These are phyloP conservation scores for Ligdia adustata DNA, from an alignment of 2,888 invertebrate species.

Conservation along the genomic window DNA sequence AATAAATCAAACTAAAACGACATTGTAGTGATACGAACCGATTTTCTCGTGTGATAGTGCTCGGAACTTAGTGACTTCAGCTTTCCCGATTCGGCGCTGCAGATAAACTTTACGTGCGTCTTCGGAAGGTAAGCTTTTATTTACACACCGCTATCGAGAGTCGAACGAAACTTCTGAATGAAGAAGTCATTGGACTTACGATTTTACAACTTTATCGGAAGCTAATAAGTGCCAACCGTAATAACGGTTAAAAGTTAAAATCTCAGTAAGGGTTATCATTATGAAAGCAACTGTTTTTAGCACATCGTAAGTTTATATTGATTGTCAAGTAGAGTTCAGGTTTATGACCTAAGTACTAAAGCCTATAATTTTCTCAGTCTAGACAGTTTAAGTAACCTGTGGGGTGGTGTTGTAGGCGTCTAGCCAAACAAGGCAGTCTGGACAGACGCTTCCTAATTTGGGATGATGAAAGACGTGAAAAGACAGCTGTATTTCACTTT, in stretches of 20 bases:
- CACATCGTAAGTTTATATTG: no score
- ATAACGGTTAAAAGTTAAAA: constrained; percentile 5
- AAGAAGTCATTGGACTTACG: constrained; percentile 11
- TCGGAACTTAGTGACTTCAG: constrained; percentile 28
- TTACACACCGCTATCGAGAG: constrained; percentile 10
- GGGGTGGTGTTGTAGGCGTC: constrained; percentile 13
- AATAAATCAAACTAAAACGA: constrained; percentile 56
- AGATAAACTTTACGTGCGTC: constrained; percentile 15
- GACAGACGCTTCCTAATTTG: constrained; percentile 11
- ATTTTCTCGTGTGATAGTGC: constrained; percentile 53
- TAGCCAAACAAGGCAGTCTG: constrained; percentile 21
- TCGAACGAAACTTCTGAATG: constrained; percentile 18
- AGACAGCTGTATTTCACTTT: constrained; percentile 18
- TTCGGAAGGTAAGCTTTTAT: constrained; percentile 29
- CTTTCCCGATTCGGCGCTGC: constrained; percentile 15
- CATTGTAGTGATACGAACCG: constrained; percentile 54
- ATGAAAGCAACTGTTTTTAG: no score
- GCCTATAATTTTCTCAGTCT: background rate
- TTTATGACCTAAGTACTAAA: constrained; percentile 2
- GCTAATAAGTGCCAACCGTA: constrained; percentile 1
- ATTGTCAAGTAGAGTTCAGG: background rate
- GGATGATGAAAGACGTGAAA: constrained; percentile 18
- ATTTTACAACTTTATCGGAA: constrained; percentile 4
- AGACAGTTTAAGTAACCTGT: constrained; percentile 11
- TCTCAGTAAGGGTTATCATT: no score